These are phyloP conservation scores for Taxidea taxus DNA, from an alignment of 2,113 vertebrate genomes.

Conservation along the genomic window DNA sequence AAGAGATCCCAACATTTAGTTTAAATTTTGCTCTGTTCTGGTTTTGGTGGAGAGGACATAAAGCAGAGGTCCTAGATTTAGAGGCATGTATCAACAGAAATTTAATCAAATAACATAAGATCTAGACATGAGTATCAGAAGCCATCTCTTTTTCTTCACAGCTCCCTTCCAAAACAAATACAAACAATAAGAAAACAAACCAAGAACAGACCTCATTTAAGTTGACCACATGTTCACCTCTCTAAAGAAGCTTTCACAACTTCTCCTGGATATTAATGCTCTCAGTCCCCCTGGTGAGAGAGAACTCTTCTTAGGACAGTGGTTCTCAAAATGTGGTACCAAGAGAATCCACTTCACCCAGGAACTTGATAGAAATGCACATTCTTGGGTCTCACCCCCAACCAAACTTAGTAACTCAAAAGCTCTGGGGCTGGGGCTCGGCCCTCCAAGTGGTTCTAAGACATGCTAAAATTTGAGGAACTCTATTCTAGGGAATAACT, in stretches of 20 bases:
- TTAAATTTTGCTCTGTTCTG: not conserved
- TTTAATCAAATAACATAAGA: not conserved
- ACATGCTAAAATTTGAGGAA: not conserved
- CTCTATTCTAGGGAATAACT: not conserved
- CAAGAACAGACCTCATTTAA: not conserved
- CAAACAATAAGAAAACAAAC: constrained; percentile 3
- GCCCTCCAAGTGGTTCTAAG: not conserved
- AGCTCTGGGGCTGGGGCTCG: not conserved
- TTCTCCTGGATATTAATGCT: not conserved
- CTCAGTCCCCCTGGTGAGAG: not conserved
- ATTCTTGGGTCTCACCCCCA: not conserved
- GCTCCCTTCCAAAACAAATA: not conserved
- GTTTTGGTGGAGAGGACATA: not conserved
- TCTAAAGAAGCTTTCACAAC: not conserved
- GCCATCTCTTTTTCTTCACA: not conserved
- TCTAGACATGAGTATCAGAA: not conserved
- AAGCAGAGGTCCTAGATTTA: not conserved
- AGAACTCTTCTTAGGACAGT: not conserved
- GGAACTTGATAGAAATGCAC: not conserved
- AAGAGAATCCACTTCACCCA: not conserved
- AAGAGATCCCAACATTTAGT: not conserved
- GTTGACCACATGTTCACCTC: not conserved
- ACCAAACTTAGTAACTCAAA: not conserved
- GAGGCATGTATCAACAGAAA: not conserved
- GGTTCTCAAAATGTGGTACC: not conserved